Conservation (phyloP, 2,113 vertebrate genomes). For the Garra rufa region DNA sequence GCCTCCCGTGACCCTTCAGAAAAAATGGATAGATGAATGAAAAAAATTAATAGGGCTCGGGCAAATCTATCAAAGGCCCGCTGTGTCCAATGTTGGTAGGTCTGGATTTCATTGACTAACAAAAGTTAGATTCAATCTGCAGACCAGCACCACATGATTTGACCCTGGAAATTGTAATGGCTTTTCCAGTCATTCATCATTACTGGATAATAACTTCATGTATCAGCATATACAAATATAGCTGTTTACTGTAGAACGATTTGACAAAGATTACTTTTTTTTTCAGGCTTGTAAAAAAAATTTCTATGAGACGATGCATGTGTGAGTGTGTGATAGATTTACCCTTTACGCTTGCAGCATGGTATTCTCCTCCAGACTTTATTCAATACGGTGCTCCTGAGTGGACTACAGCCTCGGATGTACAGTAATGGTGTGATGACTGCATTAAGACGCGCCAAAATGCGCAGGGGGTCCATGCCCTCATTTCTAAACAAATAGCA, state of each 20-base stretch:
- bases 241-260: neutral
- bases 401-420: conserved; percentile 70
- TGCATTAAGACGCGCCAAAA: conserved; percentile 74
- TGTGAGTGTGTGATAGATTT: neutral
- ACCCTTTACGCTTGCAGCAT: conserved; percentile 56
- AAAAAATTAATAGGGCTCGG: too few species aligned
- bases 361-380: conserved; percentile 71
- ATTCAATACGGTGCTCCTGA: conserved; percentile 66
- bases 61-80: too few species aligned
- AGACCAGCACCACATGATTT: neutral
- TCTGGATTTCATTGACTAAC: too few species aligned
- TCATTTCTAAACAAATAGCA: conserved; percentile 73
- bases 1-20: too few species aligned
- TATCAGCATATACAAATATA: neutral
- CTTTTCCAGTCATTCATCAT: neutral
- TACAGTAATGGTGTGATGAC: conserved; percentile 75
- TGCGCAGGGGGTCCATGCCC: conserved; percentile 74
- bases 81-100: too few species aligned
- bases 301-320: neutral
- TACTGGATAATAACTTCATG: neutral
- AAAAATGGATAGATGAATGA: too few species aligned
- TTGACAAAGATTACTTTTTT: too few species aligned
- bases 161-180: neutral
- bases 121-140: too few species aligned
- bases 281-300: too few species aligned